Percentiles rank a stretch among this genome's conserved stretches.
phyloP scores from a whole-genome alignment of 2,888 invertebrate species.

The Cetonia aurata region DNA sequence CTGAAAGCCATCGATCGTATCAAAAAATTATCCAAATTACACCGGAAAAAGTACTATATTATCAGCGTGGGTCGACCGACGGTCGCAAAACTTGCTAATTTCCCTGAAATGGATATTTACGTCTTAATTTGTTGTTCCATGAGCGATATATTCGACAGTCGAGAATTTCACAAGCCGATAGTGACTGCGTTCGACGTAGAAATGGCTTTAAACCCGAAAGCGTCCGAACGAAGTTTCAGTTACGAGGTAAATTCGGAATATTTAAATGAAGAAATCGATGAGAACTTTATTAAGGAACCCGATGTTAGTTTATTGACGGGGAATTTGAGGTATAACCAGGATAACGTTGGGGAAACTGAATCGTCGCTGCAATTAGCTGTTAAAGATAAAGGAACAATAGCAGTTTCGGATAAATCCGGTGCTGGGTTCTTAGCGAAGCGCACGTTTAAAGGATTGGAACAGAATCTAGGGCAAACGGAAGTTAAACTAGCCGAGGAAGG shows the following conservation, averaged over 20 bases:
- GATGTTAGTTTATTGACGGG: slow-evolving; percentile 86
- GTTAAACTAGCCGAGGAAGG: slow-evolving; percentile 79
- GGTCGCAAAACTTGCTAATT: slow-evolving; percentile 95
- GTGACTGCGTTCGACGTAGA: slow-evolving; percentile 95
- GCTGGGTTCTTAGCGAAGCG: slow-evolving; percentile 76
- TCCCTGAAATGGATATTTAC: slow-evolving; percentile 93
- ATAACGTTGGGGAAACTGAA: slow-evolving; percentile 52
- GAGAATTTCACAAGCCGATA: slow-evolving; percentile 91
- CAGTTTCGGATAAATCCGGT: slow-evolving; percentile 70
- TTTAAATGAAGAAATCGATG: slow-evolving; percentile 46
- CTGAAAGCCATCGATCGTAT: slow-evolving; percentile 80
- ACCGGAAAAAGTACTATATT: slow-evolving; percentile 90
- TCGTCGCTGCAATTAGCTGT: slow-evolving; percentile 57
- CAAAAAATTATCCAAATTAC: slow-evolving; percentile 77
- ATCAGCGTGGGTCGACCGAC: slow-evolving; percentile 96
- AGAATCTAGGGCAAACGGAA: slow-evolving; percentile 80
- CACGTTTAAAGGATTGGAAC: slow-evolving; percentile 90
- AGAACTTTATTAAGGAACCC: slow-evolving; percentile 54
- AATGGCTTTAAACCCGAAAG: slow-evolving; percentile 77
- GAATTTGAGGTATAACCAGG: slow-evolving; percentile 67
- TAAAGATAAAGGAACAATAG: slow-evolving; percentile 65
- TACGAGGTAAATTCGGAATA: slow-evolving; percentile 75
- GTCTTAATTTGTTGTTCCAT: slow-evolving; percentile 93
- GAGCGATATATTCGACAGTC: slow-evolving; percentile 84
- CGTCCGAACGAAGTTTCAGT: slow-evolving; percentile 62